Conservation (phyloP, 2,888 invertebrate genomes). For the Zygothrica quintamaculata region DNA sequence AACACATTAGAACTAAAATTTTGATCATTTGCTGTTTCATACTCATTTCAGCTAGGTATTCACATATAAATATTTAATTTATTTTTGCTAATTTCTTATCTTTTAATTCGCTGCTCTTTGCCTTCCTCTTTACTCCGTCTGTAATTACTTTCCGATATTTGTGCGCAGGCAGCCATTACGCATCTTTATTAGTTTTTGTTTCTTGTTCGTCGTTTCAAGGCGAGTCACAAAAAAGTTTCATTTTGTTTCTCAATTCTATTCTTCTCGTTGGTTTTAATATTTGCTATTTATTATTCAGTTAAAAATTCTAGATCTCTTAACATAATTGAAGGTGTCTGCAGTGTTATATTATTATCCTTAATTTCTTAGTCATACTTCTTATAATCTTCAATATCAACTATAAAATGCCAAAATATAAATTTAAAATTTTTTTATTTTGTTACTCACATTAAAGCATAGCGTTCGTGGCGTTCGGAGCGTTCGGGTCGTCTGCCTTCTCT, state of each 20-base stretch:
- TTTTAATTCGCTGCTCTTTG: constrained; percentile 11
- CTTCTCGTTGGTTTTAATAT: no score
- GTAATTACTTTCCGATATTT: constrained; percentile 83
- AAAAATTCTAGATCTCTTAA: no score
- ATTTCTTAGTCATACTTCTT: no score
- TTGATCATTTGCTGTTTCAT: not conserved
- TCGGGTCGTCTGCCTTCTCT: not conserved
- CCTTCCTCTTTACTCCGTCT: constrained; percentile 26
- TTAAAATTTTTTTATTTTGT: not conserved
- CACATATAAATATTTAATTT: no score
- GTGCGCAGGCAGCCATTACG: constrained; percentile 84
- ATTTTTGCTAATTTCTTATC: not conserved
- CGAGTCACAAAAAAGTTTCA: constrained; percentile 14
- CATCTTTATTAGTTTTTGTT: constrained; percentile 82
- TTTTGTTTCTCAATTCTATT: constrained; percentile 22
- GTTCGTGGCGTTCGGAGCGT: no score
- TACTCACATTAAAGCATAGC: constrained; percentile 10
- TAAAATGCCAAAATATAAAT: no score
- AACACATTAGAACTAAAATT: not conserved
- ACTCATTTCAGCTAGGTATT: no score
- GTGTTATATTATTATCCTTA: no score
- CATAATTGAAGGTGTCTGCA: no score
- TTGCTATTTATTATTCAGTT: no score
- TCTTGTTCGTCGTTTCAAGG: constrained; percentile 35
- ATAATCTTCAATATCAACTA: not conserved